Percentiles rank a stretch among this genome's conserved stretches.
Evolutionary conservation across 1,140 invertebrate genomes (phyloP).

Genomic region (Plectus sambesii): DNA sequence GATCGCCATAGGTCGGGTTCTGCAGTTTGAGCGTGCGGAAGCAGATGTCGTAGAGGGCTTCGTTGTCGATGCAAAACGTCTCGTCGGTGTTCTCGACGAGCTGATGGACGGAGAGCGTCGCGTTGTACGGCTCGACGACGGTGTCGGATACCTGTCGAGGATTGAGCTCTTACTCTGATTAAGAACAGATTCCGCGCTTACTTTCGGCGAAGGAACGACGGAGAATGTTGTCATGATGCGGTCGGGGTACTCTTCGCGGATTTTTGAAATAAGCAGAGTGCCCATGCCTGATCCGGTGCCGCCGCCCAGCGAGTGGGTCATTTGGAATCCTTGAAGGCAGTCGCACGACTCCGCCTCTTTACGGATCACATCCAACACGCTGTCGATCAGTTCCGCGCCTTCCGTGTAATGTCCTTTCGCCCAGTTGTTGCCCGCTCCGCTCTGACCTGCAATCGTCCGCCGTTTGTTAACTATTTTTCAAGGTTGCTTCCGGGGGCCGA

Average conservation of each 20-base stretch:
- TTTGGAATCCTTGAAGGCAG: constrained; percentile 46
- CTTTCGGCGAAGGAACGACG: constrained; percentile 74
- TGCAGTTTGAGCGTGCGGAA: constrained; percentile 61
- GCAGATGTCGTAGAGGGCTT: constrained; percentile 69
- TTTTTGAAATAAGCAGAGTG: constrained; percentile 52
- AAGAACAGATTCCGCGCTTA: constrained; percentile 67
- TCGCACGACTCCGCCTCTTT: constrained; percentile 71
- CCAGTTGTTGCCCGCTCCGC: constrained; percentile 73
- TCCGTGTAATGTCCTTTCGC: constrained; percentile 87
- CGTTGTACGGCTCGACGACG: constrained; percentile 65
- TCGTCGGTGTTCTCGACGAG: constrained; percentile 63
- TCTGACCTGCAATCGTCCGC: constrained; percentile 52
- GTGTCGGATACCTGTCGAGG: constrained; percentile 71
- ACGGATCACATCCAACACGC: constrained; percentile 68
- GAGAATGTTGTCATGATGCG: constrained; percentile 81
- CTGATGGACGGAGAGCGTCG: constrained; percentile 60
- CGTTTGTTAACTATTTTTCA: no score
- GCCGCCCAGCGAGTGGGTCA: constrained; percentile 48
- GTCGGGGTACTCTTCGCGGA: constrained; percentile 58
- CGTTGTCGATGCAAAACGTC: constrained; percentile 67
- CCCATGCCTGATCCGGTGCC: constrained; percentile 52
- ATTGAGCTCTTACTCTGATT: constrained; percentile 48
- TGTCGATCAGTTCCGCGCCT: constrained; percentile 75
- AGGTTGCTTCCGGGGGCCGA: no score
- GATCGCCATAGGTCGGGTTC: constrained; percentile 65